phyloP scores from a whole-genome alignment of 2,113 vertebrate genomes.

The Lophotis ruficrista region DNA sequence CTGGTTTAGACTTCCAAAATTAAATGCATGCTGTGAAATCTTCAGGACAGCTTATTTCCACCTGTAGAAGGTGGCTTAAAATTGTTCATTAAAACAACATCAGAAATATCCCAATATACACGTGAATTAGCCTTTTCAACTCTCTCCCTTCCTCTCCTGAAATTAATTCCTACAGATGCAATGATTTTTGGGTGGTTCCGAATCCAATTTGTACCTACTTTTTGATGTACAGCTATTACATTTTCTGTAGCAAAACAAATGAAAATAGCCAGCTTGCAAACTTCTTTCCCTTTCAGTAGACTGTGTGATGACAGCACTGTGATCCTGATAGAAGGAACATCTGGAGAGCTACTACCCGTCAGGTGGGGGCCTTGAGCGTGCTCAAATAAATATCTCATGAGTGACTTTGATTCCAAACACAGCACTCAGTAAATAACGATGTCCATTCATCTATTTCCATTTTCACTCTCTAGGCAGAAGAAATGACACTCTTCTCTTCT shows the following conservation, averaged over 20 bases:
- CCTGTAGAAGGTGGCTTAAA: neutral
- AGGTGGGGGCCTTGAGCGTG: too few species aligned
- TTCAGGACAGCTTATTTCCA: neutral
- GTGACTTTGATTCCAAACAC: neutral
- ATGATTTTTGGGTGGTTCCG: too few species aligned
- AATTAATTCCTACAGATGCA: neutral
- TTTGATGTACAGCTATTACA: neutral
- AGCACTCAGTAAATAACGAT: neutral
- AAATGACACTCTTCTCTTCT: neutral
- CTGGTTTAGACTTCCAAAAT: neutral
- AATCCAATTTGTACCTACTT: neutral
- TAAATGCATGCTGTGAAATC: neutral
- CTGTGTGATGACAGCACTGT: neutral
- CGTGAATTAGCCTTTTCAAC: neutral
- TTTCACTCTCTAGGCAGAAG: neutral
- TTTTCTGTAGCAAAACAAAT: neutral
- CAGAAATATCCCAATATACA: neutral
- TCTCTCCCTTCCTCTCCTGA: neutral
- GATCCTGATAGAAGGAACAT: neutral
- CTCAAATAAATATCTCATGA: neutral
- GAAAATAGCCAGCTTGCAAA: neutral
- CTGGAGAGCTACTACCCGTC: neutral
- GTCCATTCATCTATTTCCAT: neutral
- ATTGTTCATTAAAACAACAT: neutral
- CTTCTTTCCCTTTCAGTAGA: neutral